These are phyloP conservation scores for Aphidoletes aphidimyza DNA, from an alignment of 2,888 invertebrate genomes.

Conservation along the genomic window DNA sequence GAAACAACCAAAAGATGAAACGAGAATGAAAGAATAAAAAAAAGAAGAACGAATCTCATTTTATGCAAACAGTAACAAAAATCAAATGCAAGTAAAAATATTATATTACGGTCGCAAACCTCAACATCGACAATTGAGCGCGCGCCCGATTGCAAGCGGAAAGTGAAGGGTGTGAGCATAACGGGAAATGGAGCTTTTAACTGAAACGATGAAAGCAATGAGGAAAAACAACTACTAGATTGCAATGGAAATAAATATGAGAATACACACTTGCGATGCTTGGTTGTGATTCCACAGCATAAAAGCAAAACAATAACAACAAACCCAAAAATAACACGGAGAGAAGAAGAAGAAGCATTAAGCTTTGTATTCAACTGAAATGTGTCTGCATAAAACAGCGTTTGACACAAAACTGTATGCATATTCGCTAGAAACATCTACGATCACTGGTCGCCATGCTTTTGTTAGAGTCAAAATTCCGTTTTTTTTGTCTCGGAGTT, in stretches of 20 bases:
- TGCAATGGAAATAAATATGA: slow-evolving; percentile 11
- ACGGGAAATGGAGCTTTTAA: slow-evolving; percentile 13
- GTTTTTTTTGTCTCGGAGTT: not conserved
- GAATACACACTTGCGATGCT: slow-evolving; percentile 1
- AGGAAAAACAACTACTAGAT: not conserved
- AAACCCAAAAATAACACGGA: no score
- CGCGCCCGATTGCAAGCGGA: no score
- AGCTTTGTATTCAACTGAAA: not conserved
- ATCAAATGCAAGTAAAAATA: slow-evolving; percentile 10
- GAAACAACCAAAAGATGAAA: no score
- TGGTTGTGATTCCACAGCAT: not conserved
- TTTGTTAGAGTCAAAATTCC: no score
- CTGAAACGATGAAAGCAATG: slow-evolving; percentile 3
- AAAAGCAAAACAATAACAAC: no score
- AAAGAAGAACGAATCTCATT: not conserved
- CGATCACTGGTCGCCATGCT: not conserved
- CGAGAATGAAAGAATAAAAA: no score
- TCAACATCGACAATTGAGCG: not conserved
- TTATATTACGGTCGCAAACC: not conserved
- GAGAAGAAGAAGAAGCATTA: no score
- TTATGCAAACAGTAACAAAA: slow-evolving; percentile 26
- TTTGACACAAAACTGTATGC: not conserved
- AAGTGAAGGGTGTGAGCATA: not conserved
- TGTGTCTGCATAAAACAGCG: not conserved
- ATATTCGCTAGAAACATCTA: not conserved